A percentile compares a stretch with the other conserved stretches of the same genome.
Evolutionary conservation across 2,888 invertebrate species (phyloP).

Genomic region (Stictocephala bisonia): DNA sequence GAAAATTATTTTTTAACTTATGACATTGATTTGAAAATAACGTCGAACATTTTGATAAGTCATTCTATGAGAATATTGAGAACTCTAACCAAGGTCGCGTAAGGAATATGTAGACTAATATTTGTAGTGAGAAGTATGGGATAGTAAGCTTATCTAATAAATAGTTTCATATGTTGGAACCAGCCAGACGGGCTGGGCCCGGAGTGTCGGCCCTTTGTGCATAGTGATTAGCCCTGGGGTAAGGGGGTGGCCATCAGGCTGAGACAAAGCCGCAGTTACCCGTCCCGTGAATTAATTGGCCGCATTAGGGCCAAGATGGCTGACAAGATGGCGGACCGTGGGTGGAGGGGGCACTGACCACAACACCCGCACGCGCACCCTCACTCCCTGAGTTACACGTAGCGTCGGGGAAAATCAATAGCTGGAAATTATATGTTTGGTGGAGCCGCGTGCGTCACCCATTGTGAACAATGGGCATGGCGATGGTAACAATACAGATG

Average conservation of each 20-base stretch:
- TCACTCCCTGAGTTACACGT: neutral
- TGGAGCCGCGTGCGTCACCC: too few relatives aligned
- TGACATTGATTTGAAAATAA: too few relatives aligned
- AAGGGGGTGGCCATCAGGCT: neutral
- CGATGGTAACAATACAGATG: too few relatives aligned
- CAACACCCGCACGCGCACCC: constrained; percentile 43
- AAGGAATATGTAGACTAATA: too few relatives aligned
- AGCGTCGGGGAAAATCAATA: constrained; percentile 17
- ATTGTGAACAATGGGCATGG: neutral
- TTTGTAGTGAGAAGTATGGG: too few relatives aligned
- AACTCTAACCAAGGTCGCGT: too few relatives aligned
- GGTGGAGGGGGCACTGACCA: constrained; percentile 26
- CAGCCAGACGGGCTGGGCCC: neutral
- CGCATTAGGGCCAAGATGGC: constrained; percentile 44
- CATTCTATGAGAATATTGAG: too few relatives aligned
- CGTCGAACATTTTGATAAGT: too few relatives aligned
- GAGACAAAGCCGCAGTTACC: constrained; percentile 32
- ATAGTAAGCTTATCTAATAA: too few relatives aligned
- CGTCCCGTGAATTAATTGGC: constrained; percentile 38
- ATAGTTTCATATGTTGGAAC: neutral
- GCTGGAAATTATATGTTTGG: constrained; percentile 34
- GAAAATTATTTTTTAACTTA: too few relatives aligned
- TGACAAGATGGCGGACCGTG: constrained; percentile 43
- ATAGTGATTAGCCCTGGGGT: constrained; percentile 30
- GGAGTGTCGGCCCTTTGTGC: neutral